These are phyloP conservation scores for Microplitis demolitor DNA, from an alignment of 1,140 invertebrate genomes.

Conservation along the genomic window DNA sequence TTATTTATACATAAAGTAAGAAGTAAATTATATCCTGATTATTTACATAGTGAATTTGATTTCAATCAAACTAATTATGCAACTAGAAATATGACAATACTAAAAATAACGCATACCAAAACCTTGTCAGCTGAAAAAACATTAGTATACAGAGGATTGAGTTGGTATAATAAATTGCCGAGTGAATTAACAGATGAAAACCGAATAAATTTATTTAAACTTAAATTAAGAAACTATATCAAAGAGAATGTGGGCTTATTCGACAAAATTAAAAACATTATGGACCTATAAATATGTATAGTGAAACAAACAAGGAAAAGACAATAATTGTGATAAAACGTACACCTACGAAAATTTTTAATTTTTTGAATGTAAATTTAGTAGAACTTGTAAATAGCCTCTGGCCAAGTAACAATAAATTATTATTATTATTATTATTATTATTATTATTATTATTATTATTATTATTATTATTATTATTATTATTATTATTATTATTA, in stretches of 20 bases:
- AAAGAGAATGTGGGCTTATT: background rate
- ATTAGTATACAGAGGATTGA: slow-evolving; percentile 10
- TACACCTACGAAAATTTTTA: no score
- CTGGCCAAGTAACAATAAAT: no score
- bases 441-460: no score
- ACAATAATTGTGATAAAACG: no score
- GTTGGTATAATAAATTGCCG: slow-evolving; percentile 15
- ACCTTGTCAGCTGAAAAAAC: slow-evolving; percentile 13
- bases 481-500: no score
- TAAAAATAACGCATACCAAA: slow-evolving; percentile 5
- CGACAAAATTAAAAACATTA: background rate
- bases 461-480: no score
- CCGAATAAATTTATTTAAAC: background rate
- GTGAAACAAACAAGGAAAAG: no score
- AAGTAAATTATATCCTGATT: background rate
- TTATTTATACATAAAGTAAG: background rate
- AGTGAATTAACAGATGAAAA: background rate
- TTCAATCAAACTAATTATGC: background rate
- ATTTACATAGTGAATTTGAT: background rate
- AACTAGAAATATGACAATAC: slow-evolving; percentile 3
- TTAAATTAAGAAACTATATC: slow-evolving; percentile 1
- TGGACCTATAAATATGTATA: no score
- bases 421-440: no score
- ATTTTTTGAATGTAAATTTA: no score
- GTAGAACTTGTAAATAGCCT: no score